Percentiles rank a stretch among this genome's conserved stretches.
These are phyloP conservation scores for Apostichopus californicus DNA, from an alignment of 35 echinoderm and acorn worm genomes.

Conservation along the genomic window DNA sequence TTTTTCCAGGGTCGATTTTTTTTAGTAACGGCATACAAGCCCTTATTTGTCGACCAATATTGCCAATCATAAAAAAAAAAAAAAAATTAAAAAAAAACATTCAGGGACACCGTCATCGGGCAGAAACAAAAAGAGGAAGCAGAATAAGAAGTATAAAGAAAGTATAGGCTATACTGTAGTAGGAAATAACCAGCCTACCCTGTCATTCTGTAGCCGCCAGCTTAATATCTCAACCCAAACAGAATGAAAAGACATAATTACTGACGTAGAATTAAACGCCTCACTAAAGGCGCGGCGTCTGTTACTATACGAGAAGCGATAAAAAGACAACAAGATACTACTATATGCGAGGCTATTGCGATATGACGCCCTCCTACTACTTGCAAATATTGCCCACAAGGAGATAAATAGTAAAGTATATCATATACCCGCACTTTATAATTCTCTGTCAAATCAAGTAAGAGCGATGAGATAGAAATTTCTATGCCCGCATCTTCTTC, in stretches of 20 bases:
- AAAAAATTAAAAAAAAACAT: too few relatives aligned
- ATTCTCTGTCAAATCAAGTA: neutral
- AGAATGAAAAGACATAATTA: neutral
- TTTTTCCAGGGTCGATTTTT: too few relatives aligned
- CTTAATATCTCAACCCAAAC: neutral
- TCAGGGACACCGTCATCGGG: too few relatives aligned
- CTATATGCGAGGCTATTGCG: neutral
- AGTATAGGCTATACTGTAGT: neutral
- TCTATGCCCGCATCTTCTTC: neutral
- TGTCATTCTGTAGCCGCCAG: neutral
- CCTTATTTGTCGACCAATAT: too few relatives aligned
- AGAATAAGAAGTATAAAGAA: neutral
- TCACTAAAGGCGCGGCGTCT: neutral
- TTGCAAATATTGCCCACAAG: neutral
- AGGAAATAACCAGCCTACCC: too few relatives aligned
- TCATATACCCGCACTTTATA: neutral
- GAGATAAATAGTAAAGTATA: neutral
- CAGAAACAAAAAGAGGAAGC: too few relatives aligned
- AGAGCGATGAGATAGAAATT: neutral
- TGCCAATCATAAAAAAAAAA: too few relatives aligned
- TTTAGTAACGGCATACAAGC: too few relatives aligned
- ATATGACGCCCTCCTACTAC: neutral
- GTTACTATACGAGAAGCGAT: neutral
- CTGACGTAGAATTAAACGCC: neutral
- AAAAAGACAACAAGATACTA: neutral